Conservation (phyloP, 2,113 vertebrate genomes). For the Gymnogyps californianus region DNA sequence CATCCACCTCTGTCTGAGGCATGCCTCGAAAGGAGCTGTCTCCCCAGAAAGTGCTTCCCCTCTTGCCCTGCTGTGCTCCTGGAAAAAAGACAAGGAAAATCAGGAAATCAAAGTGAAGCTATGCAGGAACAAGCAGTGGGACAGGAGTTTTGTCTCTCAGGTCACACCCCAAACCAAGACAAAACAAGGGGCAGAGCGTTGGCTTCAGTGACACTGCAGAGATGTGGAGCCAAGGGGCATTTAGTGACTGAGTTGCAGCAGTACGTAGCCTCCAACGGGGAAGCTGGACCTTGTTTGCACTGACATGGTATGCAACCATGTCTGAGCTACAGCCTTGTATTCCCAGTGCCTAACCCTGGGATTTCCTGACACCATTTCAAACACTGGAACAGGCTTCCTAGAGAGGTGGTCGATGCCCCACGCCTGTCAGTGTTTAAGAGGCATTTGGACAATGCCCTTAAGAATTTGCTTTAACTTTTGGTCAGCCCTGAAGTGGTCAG, state of each 20-base stretch:
- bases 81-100: neutral
- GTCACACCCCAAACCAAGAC: neutral
- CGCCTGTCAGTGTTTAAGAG: neutral
- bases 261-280: accelerated
- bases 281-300: neutral
- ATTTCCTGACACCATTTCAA: neutral
- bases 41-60: neutral
- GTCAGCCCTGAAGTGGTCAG: neutral
- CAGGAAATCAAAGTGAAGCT: neutral
- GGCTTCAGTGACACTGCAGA: neutral
- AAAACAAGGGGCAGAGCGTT: neutral
- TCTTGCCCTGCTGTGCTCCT: neutral
- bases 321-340: neutral
- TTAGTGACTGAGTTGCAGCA: neutral
- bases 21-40: neutral
- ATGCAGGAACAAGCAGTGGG: neutral
- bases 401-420: accelerated
- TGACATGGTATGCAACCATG: neutral
- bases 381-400: neutral
- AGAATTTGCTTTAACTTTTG: neutral
- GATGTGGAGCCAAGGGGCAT: neutral
- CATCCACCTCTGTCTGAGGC: neutral
- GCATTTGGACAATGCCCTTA: neutral
- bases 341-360: neutral
- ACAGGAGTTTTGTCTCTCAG: neutral